Evolutionary conservation across 1,140 invertebrate species (phyloP), one percentile per base, ranked within the genome.

Genomic region (Heliconius himera): DNA sequence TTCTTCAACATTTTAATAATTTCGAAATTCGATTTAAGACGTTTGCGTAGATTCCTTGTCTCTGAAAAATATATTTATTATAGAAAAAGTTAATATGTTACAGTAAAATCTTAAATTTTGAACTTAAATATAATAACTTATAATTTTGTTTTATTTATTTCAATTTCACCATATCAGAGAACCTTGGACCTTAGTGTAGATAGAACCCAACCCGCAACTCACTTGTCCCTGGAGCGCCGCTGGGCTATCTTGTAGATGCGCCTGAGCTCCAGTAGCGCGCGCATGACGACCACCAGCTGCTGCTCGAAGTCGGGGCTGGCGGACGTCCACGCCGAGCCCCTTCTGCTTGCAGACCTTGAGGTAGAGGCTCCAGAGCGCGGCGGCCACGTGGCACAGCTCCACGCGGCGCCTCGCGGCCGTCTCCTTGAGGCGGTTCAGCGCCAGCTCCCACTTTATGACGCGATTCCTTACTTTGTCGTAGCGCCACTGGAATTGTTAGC

Each of bases 401-500:
- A 91, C 89, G 79, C 94, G 92, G 0, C 91, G 85, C 0, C 81
- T 83, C 0, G 93, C 92, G 0, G 93, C 94, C 0, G 93, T 94
- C 80, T 94, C 93, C 76, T 94, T 94, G 13, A 94, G 82, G 4
- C 92, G 89, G 74, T 93, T 92, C 29, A 95, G 81, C 0, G 94
- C 92, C 66, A 95, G 73, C 83, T 95, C 93, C 94, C 93, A 94
- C 80, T 95, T 93, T 11, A 94, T 89, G 1, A 93, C 92, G 0
- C 94, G 87, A 74, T 91, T 94, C 6, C 90, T 82, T 4, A 93
- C 89, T 76, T 93, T 89, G 82, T 94, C 92, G 81, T 93, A 93
- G 33, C 91, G 91, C 90, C 91, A 92, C 94, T 95, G 84, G 5
- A 83, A 82, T 22, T 29, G 46, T 74, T n/a, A 75, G 22, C 9